Base-by-base conservation (phyloP, 2,797 vertebrate genomes). In the Cirrhinus mrigala region DNA sequence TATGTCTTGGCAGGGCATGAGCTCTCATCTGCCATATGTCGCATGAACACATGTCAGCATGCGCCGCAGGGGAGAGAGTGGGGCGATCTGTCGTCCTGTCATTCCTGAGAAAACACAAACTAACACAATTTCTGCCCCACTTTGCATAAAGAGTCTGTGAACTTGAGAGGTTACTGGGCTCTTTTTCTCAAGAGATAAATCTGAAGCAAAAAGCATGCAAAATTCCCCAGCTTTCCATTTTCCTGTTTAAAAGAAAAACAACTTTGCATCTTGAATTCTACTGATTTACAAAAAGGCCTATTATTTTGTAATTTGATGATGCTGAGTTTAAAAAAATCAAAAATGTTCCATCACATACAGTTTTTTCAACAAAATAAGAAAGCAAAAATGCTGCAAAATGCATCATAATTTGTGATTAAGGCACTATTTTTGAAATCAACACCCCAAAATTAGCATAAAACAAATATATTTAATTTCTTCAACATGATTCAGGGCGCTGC, bases 1-100 rank as follows among this genome's bases (percentile, higher is more conserved):
- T 91, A 91, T 88, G 92, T 90, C 87, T 92, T 94, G 94, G 94
- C 96, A 95, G 89, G 93, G 94, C 93, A 94, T 95, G 95, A 96
- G 94, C 91, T 89, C 94, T 92, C 94, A 95, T 97, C 96, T 96
- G 95, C 97, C 97, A 97, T 97, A 97, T 98, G 97, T 89, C 95
- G 95, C 95, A 90, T 90, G 90, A 95, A 93, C 94, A 95, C 91
- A 90, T 95, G 96, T 96, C 96, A 94, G 95, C 92, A 93, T 93
- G 92, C 89, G 86, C 92, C 94, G 91, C 90, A 84, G 88, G 71
- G 76, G 50, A 87, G 81, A 83, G 68, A 66, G 74, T 60, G 87
- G 27, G 84, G 18, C 3, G 87, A 83, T 90, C 91, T 91, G 90
- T 89, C 37, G 79, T 85, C 85, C 84, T 82, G 66, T 40, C 2